Evolutionary conservation across 2,888 invertebrate species (phyloP).

Genomic region (Latrodectus elegans): DNA sequence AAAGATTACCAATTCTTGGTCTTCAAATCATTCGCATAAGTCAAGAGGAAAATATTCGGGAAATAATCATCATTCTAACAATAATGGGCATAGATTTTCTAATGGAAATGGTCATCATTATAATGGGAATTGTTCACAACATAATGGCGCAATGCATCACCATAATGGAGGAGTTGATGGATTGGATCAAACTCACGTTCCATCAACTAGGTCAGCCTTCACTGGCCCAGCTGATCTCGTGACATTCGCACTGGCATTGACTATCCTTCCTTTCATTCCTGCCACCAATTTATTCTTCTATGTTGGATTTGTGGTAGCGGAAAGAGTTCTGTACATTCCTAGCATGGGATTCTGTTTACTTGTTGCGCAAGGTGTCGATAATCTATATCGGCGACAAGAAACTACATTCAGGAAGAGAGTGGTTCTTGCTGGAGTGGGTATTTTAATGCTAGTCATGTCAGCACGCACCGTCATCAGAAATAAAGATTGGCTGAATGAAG

Average conservation of each 20-base stretch:
- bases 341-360: slow-evolving; percentile 95
- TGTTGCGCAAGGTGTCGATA: slow-evolving; percentile 81
- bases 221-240: slow-evolving; percentile 78
- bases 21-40: slow-evolving; percentile 22
- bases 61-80: slow-evolving; percentile 12
- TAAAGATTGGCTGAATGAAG: slow-evolving; percentile 93
- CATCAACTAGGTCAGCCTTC: slow-evolving; percentile 40
- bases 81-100: slow-evolving; percentile 31
- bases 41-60: slow-evolving; percentile 17
- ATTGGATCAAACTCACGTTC: background rate
- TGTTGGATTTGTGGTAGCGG: slow-evolving; percentile 98
- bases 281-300: slow-evolving; percentile 97
- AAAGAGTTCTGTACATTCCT: slow-evolving; percentile 95
- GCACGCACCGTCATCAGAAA: slow-evolving; percentile 87
- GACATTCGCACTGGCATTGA: slow-evolving; percentile 79
- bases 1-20: slow-evolving; percentile 15
- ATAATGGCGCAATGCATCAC: background rate
- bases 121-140: background rate
- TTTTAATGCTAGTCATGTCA: slow-evolving; percentile 37
- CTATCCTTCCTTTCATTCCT: slow-evolving; percentile 93
- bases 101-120: slow-evolving; percentile 37
- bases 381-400: slow-evolving; percentile 55
- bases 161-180: slow-evolving; percentile 2
- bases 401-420: slow-evolving; percentile 25
- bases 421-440: slow-evolving; percentile 8